These are phyloP conservation scores for Ammodytes dubius DNA, from an alignment of 2,113 vertebrate genomes.

Conservation along the genomic window DNA sequence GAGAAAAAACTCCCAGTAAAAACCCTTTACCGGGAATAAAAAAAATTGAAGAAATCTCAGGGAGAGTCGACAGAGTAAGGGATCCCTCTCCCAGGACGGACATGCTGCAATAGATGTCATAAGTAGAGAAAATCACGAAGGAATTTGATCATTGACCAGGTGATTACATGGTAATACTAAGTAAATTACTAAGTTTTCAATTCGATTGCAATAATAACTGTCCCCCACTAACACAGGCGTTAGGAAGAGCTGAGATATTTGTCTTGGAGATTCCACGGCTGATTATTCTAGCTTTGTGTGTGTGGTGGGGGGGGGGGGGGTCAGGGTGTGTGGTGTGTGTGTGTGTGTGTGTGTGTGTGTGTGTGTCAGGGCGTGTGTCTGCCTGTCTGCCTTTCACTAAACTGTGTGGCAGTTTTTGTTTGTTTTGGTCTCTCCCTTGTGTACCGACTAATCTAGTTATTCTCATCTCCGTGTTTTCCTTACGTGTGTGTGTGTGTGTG, in stretches of 20 bases:
- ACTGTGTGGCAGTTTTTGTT: conserved; percentile 61
- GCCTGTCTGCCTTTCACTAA: conserved; percentile 58
- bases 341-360: too few species aligned
- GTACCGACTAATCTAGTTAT: conserved; percentile 63
- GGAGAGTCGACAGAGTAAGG: too few species aligned
- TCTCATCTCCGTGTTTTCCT: conserved; percentile 44
- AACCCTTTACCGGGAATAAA: too few species aligned
- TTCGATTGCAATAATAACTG: conserved; percentile 52
- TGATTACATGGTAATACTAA: too few species aligned
- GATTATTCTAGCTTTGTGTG: conserved; percentile 35
- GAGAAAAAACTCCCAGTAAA: too few species aligned
- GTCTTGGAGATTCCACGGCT: conserved; percentile 66
- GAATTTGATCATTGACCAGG: too few species aligned
- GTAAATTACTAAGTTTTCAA: conserved; percentile 37
- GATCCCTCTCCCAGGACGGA: too few species aligned
- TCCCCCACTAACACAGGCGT: conserved; percentile 18
- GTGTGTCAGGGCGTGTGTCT: conserved; percentile 55
- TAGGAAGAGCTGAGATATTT: conserved; percentile 50
- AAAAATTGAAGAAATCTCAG: too few species aligned
- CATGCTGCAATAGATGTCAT: too few species aligned
- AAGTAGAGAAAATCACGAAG: too few species aligned
- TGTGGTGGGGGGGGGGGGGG: too few species aligned
- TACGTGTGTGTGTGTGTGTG: conserved; percentile 22
- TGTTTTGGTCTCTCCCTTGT: conserved; percentile 61
- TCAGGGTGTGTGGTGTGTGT: too few species aligned